Evolutionary conservation across 2,113 vertebrate genomes (phyloP).

Genomic region (Pitta sordida): DNA sequence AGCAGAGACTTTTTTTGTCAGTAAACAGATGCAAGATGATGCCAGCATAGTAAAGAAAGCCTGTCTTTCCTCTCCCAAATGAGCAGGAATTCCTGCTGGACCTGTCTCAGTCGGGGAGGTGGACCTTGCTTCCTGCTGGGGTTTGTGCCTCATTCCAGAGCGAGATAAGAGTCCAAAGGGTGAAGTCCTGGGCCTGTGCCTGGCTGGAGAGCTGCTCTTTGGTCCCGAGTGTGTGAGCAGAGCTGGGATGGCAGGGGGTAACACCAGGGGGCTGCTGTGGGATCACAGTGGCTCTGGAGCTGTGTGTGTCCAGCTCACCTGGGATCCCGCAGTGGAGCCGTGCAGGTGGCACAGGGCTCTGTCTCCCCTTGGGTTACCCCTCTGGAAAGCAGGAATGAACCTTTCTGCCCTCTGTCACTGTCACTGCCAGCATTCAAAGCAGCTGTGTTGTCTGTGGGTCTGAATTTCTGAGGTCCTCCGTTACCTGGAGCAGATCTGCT

Average conservation of each 20-base stretch:
- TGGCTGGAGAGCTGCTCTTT: neutral
- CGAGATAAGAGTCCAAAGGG: slow-evolving; percentile 41
- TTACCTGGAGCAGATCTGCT: neutral
- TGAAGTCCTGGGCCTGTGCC: neutral
- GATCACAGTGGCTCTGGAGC: too few species aligned
- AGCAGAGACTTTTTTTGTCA: slow-evolving; percentile 24
- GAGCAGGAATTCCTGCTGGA: neutral
- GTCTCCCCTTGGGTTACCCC: neutral
- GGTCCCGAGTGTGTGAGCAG: fast-evolving
- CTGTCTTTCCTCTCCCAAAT: neutral
- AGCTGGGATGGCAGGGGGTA: too few species aligned
- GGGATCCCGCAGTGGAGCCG: fast-evolving
- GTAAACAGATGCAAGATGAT: slow-evolving; percentile 49
- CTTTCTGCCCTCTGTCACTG: neutral
- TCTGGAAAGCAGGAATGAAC: neutral
- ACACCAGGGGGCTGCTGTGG: too few species aligned
- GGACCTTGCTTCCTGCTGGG: slow-evolving; percentile 14
- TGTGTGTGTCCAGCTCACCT: neutral
- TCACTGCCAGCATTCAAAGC: neutral
- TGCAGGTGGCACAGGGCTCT: neutral
- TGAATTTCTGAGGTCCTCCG: neutral
- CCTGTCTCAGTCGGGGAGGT: neutral
- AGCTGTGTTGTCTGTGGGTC: neutral
- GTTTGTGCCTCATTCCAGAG: neutral
- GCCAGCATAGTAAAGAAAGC: slow-evolving; percentile 40